These are phyloP conservation scores for Drosophila sturtevanti DNA, from an alignment of 1,140 invertebrate genomes.

Conservation along the genomic window DNA sequence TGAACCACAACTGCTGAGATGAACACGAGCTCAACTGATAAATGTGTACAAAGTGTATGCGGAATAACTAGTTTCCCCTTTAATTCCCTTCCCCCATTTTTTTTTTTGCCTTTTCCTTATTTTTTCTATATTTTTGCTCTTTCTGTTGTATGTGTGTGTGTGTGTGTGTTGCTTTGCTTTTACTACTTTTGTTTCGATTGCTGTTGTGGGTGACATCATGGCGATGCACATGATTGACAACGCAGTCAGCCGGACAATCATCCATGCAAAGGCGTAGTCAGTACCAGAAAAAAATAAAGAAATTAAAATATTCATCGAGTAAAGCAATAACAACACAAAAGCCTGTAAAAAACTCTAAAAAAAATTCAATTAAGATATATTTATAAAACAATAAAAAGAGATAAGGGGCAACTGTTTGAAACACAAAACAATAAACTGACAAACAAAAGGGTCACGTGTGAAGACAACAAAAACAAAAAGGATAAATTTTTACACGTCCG, in stretches of 20 bases:
- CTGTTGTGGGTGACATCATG: constrained; percentile 45
- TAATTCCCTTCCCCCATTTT: neutral
- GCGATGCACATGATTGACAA: constrained; percentile 76
- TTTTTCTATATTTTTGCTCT: neutral
- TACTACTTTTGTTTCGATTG: constrained; percentile 33
- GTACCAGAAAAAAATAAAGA: neutral
- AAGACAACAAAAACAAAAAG: neutral
- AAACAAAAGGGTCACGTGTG: neutral
- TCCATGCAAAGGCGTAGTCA: constrained; percentile 4
- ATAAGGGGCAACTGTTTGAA: neutral
- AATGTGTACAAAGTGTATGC: constrained; percentile 6
- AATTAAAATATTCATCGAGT: neutral
- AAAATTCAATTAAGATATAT: neutral
- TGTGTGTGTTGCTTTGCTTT: constrained; percentile 17
- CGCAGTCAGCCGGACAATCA: constrained; percentile 44
- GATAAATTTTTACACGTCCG: neutral
- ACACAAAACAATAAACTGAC: neutral
- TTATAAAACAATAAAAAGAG: neutral
- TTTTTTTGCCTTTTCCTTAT: neutral
- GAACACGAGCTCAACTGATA: constrained; percentile 40
- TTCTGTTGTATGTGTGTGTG: neutral
- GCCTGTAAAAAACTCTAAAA: neutral
- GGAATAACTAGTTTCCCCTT: constrained; percentile 6
- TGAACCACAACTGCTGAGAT: constrained; percentile 28
- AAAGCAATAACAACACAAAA: neutral